phyloP scores from a whole-genome alignment of 2,888 invertebrate genomes.

The Epiblema foenella region DNA sequence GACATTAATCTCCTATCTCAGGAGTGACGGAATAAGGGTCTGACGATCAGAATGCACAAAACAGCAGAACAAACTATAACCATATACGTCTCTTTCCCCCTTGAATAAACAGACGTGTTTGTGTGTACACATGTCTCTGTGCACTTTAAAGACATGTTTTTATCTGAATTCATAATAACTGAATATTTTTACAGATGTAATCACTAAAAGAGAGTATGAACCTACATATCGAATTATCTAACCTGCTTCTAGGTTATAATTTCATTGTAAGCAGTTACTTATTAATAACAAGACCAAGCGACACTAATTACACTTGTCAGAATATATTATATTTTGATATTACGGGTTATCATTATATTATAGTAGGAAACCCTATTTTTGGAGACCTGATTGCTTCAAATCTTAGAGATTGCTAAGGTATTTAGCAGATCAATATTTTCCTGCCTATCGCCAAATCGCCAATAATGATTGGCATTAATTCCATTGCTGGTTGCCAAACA shows the following conservation, averaged over 20 bases:
- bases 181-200: too few species aligned
- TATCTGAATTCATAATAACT: too few species aligned
- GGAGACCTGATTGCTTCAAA: background rate
- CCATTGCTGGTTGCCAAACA: background rate
- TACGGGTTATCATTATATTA: conserved; percentile 6
- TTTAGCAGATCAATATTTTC: background rate
- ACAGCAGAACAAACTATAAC: too few species aligned
- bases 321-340: background rate
- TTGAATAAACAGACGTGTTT: too few species aligned
- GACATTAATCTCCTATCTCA: too few species aligned
- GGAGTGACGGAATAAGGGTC: too few species aligned
- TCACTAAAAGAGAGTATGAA: too few species aligned
- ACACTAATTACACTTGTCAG: conserved; percentile 13
- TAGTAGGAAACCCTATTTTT: background rate
- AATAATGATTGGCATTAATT: background rate
- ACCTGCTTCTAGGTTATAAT: background rate
- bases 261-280: background rate
- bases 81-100: too few species aligned
- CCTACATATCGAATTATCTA: background rate
- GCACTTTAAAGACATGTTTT: too few species aligned
- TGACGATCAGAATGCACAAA: too few species aligned
- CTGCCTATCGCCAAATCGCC: background rate
- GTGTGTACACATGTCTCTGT: too few species aligned
- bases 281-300: background rate
- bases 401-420: background rate